phyloP scores from a whole-genome alignment of 2,888 invertebrate species.

The Hydrotaea diabolus region DNA sequence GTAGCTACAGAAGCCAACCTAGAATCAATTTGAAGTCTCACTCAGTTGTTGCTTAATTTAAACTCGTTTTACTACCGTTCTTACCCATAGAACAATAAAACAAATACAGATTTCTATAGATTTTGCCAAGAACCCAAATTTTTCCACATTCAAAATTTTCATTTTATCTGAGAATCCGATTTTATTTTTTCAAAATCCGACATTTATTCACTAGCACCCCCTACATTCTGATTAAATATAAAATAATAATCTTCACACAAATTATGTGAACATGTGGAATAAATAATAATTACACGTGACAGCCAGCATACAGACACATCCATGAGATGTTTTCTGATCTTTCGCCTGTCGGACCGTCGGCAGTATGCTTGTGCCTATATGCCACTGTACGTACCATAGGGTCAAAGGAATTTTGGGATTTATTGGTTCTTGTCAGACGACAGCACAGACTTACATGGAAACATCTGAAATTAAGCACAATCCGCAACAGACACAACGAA shows the following conservation, averaged over 20 bases:
- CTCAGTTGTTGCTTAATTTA: no score
- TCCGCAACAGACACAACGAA: background rate
- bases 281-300: slow-evolving; percentile 65
- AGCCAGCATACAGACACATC: background rate
- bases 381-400: background rate
- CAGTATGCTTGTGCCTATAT: background rate
- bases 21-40: no score
- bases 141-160: no score
- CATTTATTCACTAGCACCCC: background rate
- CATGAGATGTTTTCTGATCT: background rate
- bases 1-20: no score
- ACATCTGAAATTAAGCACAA: background rate
- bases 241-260: slow-evolving; percentile 58
- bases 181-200: no score
- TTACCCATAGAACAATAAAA: no score
- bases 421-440: slow-evolving; percentile 1
- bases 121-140: no score
- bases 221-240: background rate
- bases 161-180: no score
- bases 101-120: no score
- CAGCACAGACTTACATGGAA: background rate
- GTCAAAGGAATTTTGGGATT: slow-evolving; percentile 22
- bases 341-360: background rate
- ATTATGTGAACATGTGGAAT: slow-evolving; percentile 61
- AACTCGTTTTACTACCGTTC: no score